Conservation (phyloP, 1,140 invertebrate species). For the Rhyzopertha dominica region DNA sequence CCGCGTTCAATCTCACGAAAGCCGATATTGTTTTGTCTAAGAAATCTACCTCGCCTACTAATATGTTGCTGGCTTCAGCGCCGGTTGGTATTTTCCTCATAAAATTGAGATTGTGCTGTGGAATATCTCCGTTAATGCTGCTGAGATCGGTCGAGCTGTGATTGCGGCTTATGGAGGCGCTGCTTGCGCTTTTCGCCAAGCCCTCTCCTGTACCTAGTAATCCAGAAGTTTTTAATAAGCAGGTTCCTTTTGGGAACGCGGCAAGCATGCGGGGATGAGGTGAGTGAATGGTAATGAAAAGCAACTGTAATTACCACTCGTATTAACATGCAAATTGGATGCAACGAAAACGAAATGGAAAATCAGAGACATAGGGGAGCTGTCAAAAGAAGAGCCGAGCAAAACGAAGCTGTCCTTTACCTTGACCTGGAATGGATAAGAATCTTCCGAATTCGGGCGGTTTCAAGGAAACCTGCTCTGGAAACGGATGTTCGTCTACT, state of each 20-base stretch:
- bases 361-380: no score
- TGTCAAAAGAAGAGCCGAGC: no score
- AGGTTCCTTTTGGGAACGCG: no score
- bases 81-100: constrained; percentile 97
- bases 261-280: no score
- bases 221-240: no score
- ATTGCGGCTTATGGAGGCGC: constrained; percentile 70
- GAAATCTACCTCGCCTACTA: constrained; percentile 97
- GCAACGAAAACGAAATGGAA: no score
- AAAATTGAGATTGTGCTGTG: constrained; percentile 85
- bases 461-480: constrained; percentile 27
- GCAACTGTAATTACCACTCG: no score
- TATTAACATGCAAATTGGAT: no score
- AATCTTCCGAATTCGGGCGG: constrained; percentile 64
- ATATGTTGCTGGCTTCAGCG: constrained; percentile 94
- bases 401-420: no score
- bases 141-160: constrained; percentile 63
- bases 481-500: constrained; percentile 32
- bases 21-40: constrained; percentile 85
- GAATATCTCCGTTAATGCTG: constrained; percentile 61
- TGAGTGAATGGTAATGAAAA: no score
- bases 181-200: constrained; percentile 77
- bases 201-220: no score
- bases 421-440: constrained; percentile 64
- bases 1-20: constrained; percentile 87